Percentiles rank a stretch among this genome's conserved stretches.
phyloP scores from a whole-genome alignment of 2,888 invertebrate genomes.

The Drosophila pseudotalamancana region DNA sequence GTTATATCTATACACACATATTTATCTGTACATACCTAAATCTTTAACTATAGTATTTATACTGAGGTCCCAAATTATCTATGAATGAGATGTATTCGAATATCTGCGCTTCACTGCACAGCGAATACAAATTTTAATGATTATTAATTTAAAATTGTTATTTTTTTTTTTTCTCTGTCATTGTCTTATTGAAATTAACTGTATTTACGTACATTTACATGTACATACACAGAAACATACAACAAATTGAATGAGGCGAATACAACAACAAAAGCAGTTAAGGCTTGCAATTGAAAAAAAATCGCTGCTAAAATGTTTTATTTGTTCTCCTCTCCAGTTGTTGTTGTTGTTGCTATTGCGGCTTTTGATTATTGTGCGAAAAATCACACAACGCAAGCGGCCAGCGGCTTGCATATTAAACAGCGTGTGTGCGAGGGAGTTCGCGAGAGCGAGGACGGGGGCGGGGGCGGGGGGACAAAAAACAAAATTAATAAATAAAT shows the following conservation, averaged over 20 bases:
- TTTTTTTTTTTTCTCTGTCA: too few relatives aligned
- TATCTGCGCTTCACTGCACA: too few relatives aligned
- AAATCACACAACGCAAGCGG: slow-evolving; percentile 70
- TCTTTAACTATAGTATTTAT: not conserved
- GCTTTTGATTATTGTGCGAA: slow-evolving; percentile 75
- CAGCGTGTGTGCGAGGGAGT: slow-evolving; percentile 15
- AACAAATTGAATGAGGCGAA: slow-evolving; percentile 42
- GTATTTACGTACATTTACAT: not conserved
- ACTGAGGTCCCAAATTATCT: too few relatives aligned
- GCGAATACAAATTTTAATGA: too few relatives aligned
- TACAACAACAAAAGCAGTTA: slow-evolving; percentile 32
- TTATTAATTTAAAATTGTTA: too few relatives aligned
- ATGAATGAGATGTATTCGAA: too few relatives aligned
- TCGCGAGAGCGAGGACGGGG: not conserved
- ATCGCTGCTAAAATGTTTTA: slow-evolving; percentile 47
- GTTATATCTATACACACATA: too few relatives aligned
- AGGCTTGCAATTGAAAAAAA: slow-evolving; percentile 53
- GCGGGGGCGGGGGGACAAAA: too few relatives aligned
- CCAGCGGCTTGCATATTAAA: slow-evolving; percentile 70
- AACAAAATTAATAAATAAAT: slow-evolving; percentile 66
- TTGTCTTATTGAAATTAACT: too few relatives aligned
- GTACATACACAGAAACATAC: slow-evolving; percentile 13
- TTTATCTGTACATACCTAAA: not conserved
- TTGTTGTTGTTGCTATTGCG: slow-evolving; percentile 39
- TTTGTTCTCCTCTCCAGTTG: not conserved